Base-by-base conservation (phyloP, 1,140 invertebrate genomes). In the Ladona fulva region DNA sequence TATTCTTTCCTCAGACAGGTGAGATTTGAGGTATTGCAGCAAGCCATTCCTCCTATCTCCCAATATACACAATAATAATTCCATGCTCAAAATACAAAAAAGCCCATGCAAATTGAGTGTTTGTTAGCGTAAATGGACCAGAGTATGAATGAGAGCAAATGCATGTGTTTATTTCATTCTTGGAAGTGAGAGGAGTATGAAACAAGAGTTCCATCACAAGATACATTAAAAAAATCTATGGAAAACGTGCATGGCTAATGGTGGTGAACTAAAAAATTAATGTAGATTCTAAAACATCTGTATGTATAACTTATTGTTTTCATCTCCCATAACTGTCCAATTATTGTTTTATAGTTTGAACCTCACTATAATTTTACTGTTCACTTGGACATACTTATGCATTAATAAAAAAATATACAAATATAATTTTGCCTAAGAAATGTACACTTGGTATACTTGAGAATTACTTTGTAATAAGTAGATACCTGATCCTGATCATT, bases 291-390 rank as follows among this genome's bases (percentile, higher is more conserved):
- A 66, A 66, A 66, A 19, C 52, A 66, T 66, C n/a, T 66, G n/a
- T 22, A 66, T 66, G n/a, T 22, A 66, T 66, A 66, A 66, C 3
- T 19, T 22, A 66, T 66, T 66, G 52, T 66, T 66, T 66, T 66
- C 52, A 66, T 66, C 52, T 66, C 16, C 52, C n/a, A 66, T 66
- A 6, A 66, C n/a, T 16, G 52, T 66, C 52, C 14, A 66, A 66
- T 66, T 66, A 66, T 66, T 66, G 52, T 66, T 66, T 66, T 22
- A 66, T 66, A 66, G 52, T 66, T 66, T 66, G 3, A 66, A 66
- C 52, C 14, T 66, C 52, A 66, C 52, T 19, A 66, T 22, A 3
- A 22, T 66, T 66, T 19, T 66, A 66, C 5, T 66, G 52, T 66
- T 66, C 52, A 66, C 52, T 66, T 66, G 52, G 29, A 66, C n/a